phyloP scores from a whole-genome alignment of 1,140 invertebrate genomes.

The Berghia stephanieae region DNA sequence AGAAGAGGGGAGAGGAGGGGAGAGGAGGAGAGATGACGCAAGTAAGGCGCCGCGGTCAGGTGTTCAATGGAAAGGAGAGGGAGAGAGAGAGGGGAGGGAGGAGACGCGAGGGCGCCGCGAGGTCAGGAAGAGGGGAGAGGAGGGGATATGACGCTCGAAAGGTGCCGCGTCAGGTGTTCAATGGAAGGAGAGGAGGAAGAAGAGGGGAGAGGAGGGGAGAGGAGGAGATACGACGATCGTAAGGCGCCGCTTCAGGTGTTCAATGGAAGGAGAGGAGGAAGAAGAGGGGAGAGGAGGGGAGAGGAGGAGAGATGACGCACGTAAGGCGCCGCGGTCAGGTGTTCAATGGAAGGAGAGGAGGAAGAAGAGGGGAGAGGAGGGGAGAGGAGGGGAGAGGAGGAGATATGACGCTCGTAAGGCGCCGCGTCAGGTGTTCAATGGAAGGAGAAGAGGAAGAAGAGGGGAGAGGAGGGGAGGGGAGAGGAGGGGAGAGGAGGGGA shows the following conservation, averaged over 20 bases:
- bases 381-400: background rate
- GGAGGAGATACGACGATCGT: background rate
- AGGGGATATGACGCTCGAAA: background rate
- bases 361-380: background rate
- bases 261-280: background rate
- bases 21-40: no score
- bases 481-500: background rate
- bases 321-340: no score
- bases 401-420: no score
- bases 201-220: background rate
- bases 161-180: no score
- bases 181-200: background rate
- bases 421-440: no score
- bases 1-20: background rate
- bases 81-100: background rate
- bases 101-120: background rate
- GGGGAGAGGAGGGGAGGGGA: background rate
- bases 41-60: no score
- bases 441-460: background rate
- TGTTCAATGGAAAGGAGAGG: no score
- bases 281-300: background rate
- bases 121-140: slow-evolving; percentile 3
- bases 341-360: no score
- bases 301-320: no score
- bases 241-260: no score